Base-by-base conservation (phyloP, 1,140 invertebrate species). In the Pseudomyrmex pallidus region DNA sequence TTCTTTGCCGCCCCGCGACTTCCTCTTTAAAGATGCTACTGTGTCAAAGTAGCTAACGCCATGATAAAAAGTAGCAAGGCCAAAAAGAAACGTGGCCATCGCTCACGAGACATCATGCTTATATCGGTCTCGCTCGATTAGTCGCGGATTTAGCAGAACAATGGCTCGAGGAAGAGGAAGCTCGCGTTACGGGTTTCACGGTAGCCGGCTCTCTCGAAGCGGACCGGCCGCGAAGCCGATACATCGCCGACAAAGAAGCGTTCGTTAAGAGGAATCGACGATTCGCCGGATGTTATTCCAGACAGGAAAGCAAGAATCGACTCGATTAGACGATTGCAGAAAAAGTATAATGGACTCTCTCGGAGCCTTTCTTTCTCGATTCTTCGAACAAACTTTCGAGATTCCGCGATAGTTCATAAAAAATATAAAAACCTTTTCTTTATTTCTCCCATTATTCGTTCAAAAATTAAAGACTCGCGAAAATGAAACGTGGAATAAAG, bases 141-240 rank as follows among this genome's bases (percentile, higher is more conserved):
- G 86, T 86, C 54, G 2, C 73, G 82, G 73, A 57, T 57, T 12
- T 67, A 86, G 15, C 57, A 68, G 85, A 87, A 87, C 86, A 87
- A 87, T 87, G 66, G 85, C 80, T 87, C 73, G 80, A 84, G 85
- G 86, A 87, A 87, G 85, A 87, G 85, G 86, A 87, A 87, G 86
- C 85, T 87, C 72, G 73, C 80, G 72, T 87, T 87, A 78, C 80
- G 86, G 76, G 61, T 87, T 87, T 87, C 86, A 87, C 85, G 85
- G 86, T 87, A 87, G 86, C 85, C 56, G 63, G 17, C 12, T 67
- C 54, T 85, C 64, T 35, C 35, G 35, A 59, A 66, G 57, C 70
- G 56, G 56, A 44, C 54, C 54, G 64, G 48, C 56, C 59, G 17
- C 61, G 22, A 61, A 68, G 62, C 61, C 82, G 46, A 73, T 70